Percentiles rank a stretch among this genome's conserved stretches.
phyloP scores from a whole-genome alignment of 2,888 invertebrate species.

The Gibbula magus region DNA sequence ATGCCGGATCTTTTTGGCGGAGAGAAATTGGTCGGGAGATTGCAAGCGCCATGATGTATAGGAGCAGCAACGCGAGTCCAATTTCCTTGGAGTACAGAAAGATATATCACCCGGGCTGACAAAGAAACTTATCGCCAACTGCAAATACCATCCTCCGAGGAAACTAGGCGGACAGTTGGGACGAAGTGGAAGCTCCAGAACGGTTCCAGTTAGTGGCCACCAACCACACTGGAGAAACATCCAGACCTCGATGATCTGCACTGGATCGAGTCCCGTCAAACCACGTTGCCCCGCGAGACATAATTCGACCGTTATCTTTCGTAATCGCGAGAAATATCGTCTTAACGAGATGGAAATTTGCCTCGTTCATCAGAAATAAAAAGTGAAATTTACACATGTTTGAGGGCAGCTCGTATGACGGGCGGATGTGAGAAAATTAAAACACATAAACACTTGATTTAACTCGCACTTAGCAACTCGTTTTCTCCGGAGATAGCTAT shows the following conservation, averaged over 20 bases:
- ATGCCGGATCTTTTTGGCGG: conserved; percentile 9
- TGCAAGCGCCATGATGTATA: conserved; percentile 30
- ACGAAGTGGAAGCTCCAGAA: background rate
- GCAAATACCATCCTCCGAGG: background rate
- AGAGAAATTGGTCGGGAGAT: conserved; percentile 13
- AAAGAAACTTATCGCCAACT: conserved; percentile 23
- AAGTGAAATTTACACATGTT: background rate
- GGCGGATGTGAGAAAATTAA: background rate
- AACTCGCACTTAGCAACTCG: conserved; percentile 3
- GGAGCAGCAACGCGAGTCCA: conserved; percentile 27
- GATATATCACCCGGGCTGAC: conserved; percentile 28
- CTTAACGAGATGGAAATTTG: background rate
- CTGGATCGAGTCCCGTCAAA: background rate
- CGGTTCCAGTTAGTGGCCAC: background rate
- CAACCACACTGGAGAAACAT: background rate
- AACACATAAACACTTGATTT: conserved; percentile 11
- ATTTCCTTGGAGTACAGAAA: conserved; percentile 27
- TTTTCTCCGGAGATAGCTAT: conserved; percentile 1
- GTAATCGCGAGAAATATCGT: background rate
- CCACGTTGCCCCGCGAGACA: background rate
- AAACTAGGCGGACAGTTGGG: background rate
- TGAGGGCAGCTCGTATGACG: background rate
- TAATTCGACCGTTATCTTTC: background rate
- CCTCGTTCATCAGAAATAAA: background rate
- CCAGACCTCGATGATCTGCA: background rate